Percentiles rank a stretch among this genome's conserved stretches.
These are phyloP conservation scores for Drosophila paulistorum DNA, from an alignment of 1,140 invertebrate genomes.

Conservation along the genomic window DNA sequence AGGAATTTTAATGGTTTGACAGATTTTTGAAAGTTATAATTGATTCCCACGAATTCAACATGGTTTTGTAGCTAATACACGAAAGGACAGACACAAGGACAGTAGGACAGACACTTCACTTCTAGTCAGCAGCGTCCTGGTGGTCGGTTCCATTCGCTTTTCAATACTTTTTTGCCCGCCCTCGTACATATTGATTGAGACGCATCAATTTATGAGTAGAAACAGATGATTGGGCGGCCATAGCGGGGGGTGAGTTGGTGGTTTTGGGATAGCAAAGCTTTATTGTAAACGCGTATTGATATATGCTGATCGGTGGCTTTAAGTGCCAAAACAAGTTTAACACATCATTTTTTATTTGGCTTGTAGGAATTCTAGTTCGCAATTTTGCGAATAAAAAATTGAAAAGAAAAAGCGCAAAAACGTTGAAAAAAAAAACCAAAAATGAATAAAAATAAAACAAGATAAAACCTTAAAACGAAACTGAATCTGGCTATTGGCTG, in stretches of 20 bases:
- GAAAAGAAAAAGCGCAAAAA: not conserved
- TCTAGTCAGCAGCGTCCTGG: too few species aligned
- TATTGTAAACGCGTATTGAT: slow-evolving; percentile 36
- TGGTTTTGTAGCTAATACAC: too few species aligned
- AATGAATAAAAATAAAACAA: not conserved
- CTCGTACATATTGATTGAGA: slow-evolving; percentile 34
- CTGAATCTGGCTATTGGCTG: slow-evolving; percentile 2
- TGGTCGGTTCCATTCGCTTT: too few species aligned
- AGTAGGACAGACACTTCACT: too few species aligned
- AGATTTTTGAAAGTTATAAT: too few species aligned
- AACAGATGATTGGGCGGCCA: not conserved
- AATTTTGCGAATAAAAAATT: slow-evolving; percentile 18
- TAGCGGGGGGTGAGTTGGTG: not conserved
- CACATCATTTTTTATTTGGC: slow-evolving; percentile 29
- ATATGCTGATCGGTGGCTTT: slow-evolving; percentile 10
- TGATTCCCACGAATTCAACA: too few species aligned
- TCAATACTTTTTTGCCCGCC: not conserved
- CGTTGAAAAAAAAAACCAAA: not conserved
- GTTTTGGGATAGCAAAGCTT: slow-evolving; percentile 10
- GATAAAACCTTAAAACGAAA: slow-evolving; percentile 16
- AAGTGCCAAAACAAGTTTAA: slow-evolving; percentile 56
- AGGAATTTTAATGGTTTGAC: too few species aligned
- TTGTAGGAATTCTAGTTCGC: slow-evolving; percentile 27
- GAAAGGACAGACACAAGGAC: too few species aligned
- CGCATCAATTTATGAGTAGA: slow-evolving; percentile 23